These are phyloP conservation scores for Zootoca vivipara DNA, from an alignment of 2,113 vertebrate genomes.

Conservation along the genomic window DNA sequence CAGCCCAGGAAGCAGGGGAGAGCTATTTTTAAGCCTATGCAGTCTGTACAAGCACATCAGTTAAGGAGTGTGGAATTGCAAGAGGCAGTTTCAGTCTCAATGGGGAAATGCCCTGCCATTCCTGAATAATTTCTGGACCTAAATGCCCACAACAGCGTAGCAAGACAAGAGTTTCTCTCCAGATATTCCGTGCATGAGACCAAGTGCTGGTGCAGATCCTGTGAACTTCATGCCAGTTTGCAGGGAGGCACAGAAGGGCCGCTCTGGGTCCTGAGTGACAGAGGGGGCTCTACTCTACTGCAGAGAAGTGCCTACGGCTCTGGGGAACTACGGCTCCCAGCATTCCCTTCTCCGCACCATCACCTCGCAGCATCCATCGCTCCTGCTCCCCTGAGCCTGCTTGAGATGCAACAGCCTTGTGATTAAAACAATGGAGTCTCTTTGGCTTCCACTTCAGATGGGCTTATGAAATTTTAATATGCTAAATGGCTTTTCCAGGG, in stretches of 20 bases:
- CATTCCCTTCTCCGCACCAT: neutral
- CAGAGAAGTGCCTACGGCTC: neutral
- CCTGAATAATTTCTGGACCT: neutral
- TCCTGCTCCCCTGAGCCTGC: neutral
- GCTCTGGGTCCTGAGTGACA: neutral
- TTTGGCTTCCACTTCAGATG: neutral
- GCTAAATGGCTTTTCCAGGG: neutral
- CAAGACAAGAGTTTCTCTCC: neutral
- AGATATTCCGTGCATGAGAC: neutral
- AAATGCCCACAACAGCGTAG: neutral
- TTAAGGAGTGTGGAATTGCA: neutral
- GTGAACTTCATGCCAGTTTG: neutral
- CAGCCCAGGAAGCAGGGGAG: neutral
- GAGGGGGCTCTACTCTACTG: neutral
- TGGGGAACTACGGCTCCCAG: neutral
- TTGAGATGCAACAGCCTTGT: neutral
- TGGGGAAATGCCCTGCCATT: no score
- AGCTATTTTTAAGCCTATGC: neutral
- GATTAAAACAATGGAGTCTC: neutral
- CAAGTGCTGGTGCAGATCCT: neutral
- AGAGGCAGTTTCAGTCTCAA: neutral
- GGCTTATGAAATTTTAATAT: slow-evolving; percentile 7
- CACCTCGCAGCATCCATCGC: no score
- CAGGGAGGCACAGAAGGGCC: no score
- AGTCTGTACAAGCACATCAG: no score